Evolutionary conservation across 2,888 invertebrate genomes (phyloP).

Genomic region (Drosophila multiciliata): DNA sequence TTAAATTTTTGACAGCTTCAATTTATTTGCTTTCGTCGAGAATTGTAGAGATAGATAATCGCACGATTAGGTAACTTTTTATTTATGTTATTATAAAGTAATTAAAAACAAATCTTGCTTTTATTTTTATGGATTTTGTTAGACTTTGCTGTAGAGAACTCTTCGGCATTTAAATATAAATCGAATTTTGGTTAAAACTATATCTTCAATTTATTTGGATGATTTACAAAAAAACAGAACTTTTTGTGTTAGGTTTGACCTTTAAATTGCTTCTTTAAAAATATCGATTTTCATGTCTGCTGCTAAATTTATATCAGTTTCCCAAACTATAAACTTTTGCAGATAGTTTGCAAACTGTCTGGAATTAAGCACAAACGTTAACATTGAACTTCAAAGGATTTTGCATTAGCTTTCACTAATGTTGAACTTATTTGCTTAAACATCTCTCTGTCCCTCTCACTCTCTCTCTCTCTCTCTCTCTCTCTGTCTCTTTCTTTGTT

Average conservation of each 20-base stretch:
- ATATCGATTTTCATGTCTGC: background rate
- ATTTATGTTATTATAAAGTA: background rate
- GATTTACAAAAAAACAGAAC: background rate
- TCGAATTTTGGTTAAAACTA: background rate
- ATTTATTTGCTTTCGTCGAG: conserved; percentile 1
- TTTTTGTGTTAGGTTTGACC: background rate
- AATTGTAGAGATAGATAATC: background rate
- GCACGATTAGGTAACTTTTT: background rate
- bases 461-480: background rate
- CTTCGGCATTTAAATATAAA: background rate
- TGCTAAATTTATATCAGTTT: background rate
- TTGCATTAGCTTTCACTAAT: conserved; percentile 12
- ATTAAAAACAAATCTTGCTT: background rate
- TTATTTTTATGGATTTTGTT: background rate
- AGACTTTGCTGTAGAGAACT: background rate
- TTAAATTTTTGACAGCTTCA: conserved; percentile 7
- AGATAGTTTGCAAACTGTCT: background rate
- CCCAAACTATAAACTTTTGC: background rate
- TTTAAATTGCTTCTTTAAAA: background rate
- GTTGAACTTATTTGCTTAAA: conserved; percentile 32
- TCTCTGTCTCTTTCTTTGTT: background rate
- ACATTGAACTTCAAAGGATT: conserved; percentile 11
- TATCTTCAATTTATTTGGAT: rapidly evolving
- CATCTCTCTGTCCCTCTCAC: background rate
- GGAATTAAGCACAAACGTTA: conserved; percentile 5